Evolutionary conservation across 2,113 vertebrate genomes (phyloP).

Genomic region (Chinchilla lanigera): DNA sequence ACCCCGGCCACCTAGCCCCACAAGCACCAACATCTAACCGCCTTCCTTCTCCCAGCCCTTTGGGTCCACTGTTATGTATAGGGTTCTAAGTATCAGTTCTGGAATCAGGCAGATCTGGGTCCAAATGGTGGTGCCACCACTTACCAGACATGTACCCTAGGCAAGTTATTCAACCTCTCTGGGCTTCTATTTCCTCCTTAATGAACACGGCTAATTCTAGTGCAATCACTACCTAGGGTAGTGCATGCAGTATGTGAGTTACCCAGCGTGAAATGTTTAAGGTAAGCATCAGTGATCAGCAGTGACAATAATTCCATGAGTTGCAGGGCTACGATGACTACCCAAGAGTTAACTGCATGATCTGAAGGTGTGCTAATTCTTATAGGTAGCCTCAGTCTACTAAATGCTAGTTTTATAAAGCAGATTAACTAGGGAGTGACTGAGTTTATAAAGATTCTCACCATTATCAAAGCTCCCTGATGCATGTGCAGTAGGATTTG

Average conservation of each 20-base stretch:
- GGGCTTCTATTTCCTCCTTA: conserved; percentile 1
- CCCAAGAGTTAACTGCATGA: conserved; percentile 31
- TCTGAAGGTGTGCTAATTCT: conserved; percentile 12
- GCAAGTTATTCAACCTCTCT: background rate
- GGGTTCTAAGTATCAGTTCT: background rate
- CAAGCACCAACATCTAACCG: background rate
- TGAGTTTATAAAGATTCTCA: conserved; percentile 37
- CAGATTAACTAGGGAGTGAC: conserved; percentile 50
- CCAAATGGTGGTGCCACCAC: background rate
- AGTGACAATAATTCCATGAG: conserved; percentile 28
- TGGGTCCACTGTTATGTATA: background rate
- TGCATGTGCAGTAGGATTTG: background rate
- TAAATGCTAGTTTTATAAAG: conserved; percentile 45
- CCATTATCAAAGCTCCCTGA: conserved; percentile 27
- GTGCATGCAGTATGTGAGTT: background rate
- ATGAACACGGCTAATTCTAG: conserved; percentile 13
- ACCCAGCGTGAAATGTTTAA: background rate
- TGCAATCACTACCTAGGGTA: background rate
- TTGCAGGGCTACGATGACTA: background rate
- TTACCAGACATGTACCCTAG: background rate
- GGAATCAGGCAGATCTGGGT: background rate
- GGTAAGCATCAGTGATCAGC: conserved; percentile 26
- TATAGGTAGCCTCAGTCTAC: background rate
- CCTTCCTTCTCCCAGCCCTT: background rate
- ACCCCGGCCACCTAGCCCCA: background rate